These are phyloP conservation scores for Hyperoodon ampullatus DNA, from an alignment of 2,113 vertebrate species.

Conservation along the genomic window DNA sequence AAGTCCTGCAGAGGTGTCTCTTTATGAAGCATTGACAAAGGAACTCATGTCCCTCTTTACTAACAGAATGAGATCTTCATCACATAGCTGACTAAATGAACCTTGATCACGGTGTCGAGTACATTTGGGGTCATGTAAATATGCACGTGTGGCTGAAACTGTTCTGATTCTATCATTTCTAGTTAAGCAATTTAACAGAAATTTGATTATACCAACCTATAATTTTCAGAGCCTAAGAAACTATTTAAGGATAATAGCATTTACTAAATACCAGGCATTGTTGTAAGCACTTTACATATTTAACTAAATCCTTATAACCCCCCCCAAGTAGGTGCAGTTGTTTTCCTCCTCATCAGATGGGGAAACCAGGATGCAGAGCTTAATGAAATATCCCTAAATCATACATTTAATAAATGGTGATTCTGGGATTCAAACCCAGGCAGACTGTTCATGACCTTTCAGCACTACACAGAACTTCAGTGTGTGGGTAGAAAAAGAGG, in stretches of 20 bases:
- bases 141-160: neutral
- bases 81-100: neutral
- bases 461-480: neutral
- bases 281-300: neutral
- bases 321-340: neutral
- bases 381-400: neutral
- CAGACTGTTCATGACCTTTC: neutral
- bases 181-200: neutral
- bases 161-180: neutral
- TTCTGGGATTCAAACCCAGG: neutral
- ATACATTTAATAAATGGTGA: neutral
- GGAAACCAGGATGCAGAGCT: neutral
- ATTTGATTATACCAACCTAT: neutral
- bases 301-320: neutral
- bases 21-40: conserved; percentile 31
- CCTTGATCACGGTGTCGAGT: neutral
- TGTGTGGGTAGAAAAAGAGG: neutral
- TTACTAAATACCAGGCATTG: neutral
- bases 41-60: neutral
- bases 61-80: neutral
- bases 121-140: neutral
- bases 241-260: neutral
- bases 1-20: conserved; percentile 25
- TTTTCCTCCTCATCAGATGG: neutral
- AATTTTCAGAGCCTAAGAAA: neutral